Percentiles rank a stretch among this genome's conserved stretches.
These are phyloP conservation scores for Gasteruption jaculator DNA, from an alignment of 2,888 invertebrate species.

Conservation along the genomic window DNA sequence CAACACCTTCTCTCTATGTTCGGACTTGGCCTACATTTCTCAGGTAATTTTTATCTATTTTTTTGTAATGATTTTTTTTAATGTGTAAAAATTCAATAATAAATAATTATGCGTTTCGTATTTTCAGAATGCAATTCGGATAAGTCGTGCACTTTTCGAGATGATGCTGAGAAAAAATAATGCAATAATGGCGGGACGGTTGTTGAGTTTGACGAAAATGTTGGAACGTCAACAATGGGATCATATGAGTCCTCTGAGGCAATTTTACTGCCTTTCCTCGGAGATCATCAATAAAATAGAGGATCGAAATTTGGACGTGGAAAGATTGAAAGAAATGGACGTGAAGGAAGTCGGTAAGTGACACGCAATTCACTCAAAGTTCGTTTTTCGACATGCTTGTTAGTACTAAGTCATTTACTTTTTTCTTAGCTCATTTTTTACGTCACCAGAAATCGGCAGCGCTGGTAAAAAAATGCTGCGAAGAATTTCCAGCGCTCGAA, in stretches of 20 bases:
- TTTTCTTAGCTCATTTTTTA: conserved; percentile 61
- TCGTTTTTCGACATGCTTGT: neutral
- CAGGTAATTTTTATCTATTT: conserved; percentile 58
- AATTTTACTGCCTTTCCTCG: conserved; percentile 72
- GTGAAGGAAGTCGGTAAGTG: conserved; percentile 80
- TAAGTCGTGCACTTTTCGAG: conserved; percentile 90
- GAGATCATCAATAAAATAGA: conserved; percentile 82
- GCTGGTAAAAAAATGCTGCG: conserved; percentile 76
- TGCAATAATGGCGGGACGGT: conserved; percentile 80
- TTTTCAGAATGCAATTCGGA: conserved; percentile 81
- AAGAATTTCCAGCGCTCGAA: conserved; percentile 79
- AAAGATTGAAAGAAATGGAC: conserved; percentile 81
- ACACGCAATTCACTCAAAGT: conserved; percentile 18
- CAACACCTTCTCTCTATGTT: conserved; percentile 79
- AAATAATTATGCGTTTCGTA: conserved; percentile 44
- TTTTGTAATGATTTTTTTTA: neutral
- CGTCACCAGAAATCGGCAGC: conserved; percentile 73
- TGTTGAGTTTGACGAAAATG: conserved; percentile 87
- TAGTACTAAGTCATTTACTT: neutral
- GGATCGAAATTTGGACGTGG: conserved; percentile 68
- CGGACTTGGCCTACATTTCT: conserved; percentile 84
- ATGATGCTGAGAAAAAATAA: conserved; percentile 86
- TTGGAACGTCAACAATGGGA: conserved; percentile 90
- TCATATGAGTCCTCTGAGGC: conserved; percentile 78
- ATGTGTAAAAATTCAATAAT: conserved; percentile 2